phyloP scores from a whole-genome alignment of 2,888 invertebrate species.

The Ophraella communa region DNA sequence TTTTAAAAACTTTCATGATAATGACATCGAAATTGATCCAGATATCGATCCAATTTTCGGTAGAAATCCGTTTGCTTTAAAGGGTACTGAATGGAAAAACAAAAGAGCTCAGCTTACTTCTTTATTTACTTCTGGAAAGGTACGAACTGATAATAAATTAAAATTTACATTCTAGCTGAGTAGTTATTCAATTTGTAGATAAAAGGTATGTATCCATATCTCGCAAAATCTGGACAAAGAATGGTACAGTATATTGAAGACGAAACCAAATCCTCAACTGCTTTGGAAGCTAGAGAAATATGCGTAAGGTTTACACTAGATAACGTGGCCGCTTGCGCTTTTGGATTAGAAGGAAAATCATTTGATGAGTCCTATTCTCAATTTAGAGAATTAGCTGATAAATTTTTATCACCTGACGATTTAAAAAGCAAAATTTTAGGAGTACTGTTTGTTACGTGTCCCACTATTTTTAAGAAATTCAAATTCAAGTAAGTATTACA shows the following conservation, averaged over 20 bases:
- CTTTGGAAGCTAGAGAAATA: conserved; percentile 57
- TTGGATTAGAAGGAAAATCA: conserved; percentile 59
- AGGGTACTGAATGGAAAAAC: conserved; percentile 62
- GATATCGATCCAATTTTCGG: conserved; percentile 60
- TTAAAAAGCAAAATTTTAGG: neutral
- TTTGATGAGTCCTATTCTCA: conserved; percentile 50
- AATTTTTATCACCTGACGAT: conserved; percentile 33
- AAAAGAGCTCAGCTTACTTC: conserved; percentile 61
- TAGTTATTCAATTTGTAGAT: conserved; percentile 45
- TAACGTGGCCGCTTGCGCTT: conserved; percentile 60
- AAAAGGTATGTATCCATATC: conserved; percentile 61
- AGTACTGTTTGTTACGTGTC: conserved; percentile 6
- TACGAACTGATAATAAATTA: too few relatives aligned
- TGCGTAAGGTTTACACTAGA: conserved; percentile 52
- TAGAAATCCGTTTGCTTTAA: conserved; percentile 61
- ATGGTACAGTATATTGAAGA: conserved; percentile 58
- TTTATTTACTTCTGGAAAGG: conserved; percentile 62
- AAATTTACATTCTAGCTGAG: neutral
- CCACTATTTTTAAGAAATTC: conserved; percentile 26
- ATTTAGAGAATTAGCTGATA: conserved; percentile 44
- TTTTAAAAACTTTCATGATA: conserved; percentile 55
- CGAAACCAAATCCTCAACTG: conserved; percentile 45
- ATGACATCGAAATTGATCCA: conserved; percentile 55
- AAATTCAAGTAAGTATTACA: conserved; percentile 25
- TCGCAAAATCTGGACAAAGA: conserved; percentile 58